phyloP scores from a whole-genome alignment of 2,888 invertebrate genomes.

The Spisula subtruncata region DNA sequence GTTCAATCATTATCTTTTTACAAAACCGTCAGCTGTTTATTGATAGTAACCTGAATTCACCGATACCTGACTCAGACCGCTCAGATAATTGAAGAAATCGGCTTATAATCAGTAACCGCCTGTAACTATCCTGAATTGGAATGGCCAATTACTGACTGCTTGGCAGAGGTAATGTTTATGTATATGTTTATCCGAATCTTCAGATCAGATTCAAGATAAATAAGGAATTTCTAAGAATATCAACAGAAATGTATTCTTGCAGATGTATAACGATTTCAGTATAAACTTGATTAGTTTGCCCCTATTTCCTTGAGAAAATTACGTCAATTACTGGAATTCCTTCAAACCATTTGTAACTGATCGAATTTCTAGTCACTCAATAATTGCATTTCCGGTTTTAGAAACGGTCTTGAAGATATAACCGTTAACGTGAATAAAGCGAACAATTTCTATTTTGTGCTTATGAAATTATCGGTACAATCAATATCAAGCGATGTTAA shows the following conservation, averaged over 20 bases:
- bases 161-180: no score
- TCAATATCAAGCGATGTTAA: background rate
- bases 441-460: background rate
- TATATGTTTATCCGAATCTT: background rate
- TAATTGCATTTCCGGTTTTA: conserved; percentile 21
- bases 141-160: no score
- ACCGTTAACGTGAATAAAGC: background rate
- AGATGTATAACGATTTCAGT: background rate
- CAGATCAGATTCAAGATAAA: background rate
- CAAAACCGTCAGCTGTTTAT: no score
- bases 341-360: conserved; percentile 5
- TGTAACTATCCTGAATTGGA: no score
- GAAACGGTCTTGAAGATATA: background rate
- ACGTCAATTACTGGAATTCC: background rate
- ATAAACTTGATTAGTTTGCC: background rate
- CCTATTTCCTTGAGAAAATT: background rate
- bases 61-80: no score
- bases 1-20: no score
- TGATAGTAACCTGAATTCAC: no score
- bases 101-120: no score
- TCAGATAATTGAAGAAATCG: no score
- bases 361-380: conserved; percentile 6
- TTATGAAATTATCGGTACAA: background rate
- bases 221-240: background rate
- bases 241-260: background rate